Evolutionary conservation across 2,797 vertebrate genomes (phyloP), one percentile per base, ranked within the genome.

Genomic region (Adrianichthys oophorus): DNA sequence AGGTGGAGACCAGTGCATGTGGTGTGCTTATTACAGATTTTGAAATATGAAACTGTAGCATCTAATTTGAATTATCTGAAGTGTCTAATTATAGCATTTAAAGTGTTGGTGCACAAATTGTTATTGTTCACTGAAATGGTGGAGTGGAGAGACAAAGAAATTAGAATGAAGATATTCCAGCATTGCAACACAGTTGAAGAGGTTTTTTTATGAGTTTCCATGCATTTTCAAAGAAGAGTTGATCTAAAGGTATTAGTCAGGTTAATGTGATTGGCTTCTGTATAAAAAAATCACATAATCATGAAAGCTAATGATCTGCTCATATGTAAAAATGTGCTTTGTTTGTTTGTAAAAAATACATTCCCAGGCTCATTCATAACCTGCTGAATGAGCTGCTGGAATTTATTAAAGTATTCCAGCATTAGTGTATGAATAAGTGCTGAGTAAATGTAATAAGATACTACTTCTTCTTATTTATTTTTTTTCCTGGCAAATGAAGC

Each of bases 21-120:
- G 49, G 51, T 49, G 41, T 46, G 45, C 49, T 56, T 47, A 52
- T 57, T 58, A 54, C n/a, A 41, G 50, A 4, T 24, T 41, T 46
- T 42, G 44, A 45, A 44, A 44, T 44, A 44, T n/a, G 42, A 44
- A n/a, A 16, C 17, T n/a, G 42, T 44, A 44, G 32, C 32, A 37
- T 45, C n/a, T 48, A 53, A 29, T 60, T 12, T 54, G 46, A 41
- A 51, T 61, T n/a, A 48, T 57, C 17, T 37, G n/a, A 69, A 62
- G 41, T 57, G 42, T 52, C 21, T 29, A 51, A 44, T 52, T 64
- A 70, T 17, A 46, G 46, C 32, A 60, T 52, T 59, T 56, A 47
- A 24, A 40, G 19, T 47, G 51, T 42, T 60, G 37, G 26, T n/a
- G 50, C 15, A 46, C 15, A 50, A 40, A 49, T 41, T 41, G 41